Evolutionary conservation across 2,797 vertebrate genomes (phyloP), one percentile per base, ranked within the genome.

Genomic region (Sylvia borin): DNA sequence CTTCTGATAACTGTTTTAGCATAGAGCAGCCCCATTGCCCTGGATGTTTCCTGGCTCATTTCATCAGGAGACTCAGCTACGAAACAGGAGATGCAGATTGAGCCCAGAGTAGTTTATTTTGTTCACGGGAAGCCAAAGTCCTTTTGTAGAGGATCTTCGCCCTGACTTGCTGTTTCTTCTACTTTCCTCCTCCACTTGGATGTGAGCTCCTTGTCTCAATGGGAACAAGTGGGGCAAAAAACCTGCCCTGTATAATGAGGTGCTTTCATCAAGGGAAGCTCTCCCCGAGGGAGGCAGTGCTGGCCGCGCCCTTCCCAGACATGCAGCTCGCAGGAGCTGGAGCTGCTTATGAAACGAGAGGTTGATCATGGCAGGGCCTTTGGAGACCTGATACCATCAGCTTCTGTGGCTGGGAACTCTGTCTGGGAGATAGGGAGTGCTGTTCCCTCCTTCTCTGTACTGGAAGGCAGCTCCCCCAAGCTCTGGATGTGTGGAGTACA

Each of bases 201-300:
- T 95, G 83, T 4, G 5, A 90, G 67, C 48, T 77, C 64, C 84
- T 86, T 71, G 73, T 95, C 78, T 79, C 71, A 70, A 88, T 73
- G 73, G 86, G 82, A 96, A 79, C 73, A 71, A 92, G 81, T 74
- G 74, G 48, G 72, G 29, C 54, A 53, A 88, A 85, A 86, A 93
- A 91, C 88, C 78, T 61, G 27, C 75, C 67, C 64, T 34, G 88
- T 40, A 57, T 93, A 93, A 96, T 96, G 95, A 96, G 91, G 92
- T 73, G 80, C 95, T 96, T 96, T 82, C 82, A 88, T 92, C 93
- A 94, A 91, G 65, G 71, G 92, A 70, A 89, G 92, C 94, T 92
- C 92, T 93, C 94, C 95, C 95, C 0, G 85, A 90, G 92, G 96
- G 88, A 94, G 75, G 6, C 64, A 76, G 94, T 2, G 0, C 84